Conservation (phyloP, 2,888 invertebrate species). For the Cosmia trapezina region DNA sequence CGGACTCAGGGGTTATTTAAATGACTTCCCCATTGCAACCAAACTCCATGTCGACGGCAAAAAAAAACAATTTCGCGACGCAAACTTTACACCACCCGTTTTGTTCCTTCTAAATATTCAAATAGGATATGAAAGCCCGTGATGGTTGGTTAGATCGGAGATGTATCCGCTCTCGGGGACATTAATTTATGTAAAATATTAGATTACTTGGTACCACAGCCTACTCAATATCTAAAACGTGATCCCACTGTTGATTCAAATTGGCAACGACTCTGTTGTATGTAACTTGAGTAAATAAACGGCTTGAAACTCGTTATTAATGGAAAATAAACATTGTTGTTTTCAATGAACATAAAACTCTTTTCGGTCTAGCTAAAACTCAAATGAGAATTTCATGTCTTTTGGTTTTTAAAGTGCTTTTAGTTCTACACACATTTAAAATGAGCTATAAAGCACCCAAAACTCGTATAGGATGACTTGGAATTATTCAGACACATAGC, state of each 20-base stretch:
- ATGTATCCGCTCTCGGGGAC: conserved; percentile 77
- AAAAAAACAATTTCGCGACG: conserved; percentile 74
- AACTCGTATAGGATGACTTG: not conserved
- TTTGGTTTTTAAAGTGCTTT: not conserved
- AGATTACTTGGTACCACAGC: conserved; percentile 76
- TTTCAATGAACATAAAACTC: conserved; percentile 4
- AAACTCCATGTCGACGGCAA: conserved; percentile 63
- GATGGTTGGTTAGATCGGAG: conserved; percentile 85
- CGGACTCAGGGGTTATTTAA: conserved; percentile 72
- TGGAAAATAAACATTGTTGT: conserved; percentile 26
- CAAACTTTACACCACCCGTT: conserved; percentile 76
- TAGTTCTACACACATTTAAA: not conserved
- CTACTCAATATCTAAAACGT: conserved; percentile 83
- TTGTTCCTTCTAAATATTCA: conserved; percentile 84
- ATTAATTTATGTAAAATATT: conserved; percentile 87
- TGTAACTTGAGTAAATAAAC: conserved; percentile 66
- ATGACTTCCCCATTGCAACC: conserved; percentile 69
- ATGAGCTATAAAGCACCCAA: not conserved
- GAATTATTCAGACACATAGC: not conserved
- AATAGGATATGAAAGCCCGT: conserved; percentile 81
- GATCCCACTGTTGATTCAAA: conserved; percentile 85
- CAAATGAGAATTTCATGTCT: not conserved
- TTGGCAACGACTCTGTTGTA: conserved; percentile 70
- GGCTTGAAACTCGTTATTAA: conserved; percentile 33
- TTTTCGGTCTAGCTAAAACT: not conserved